phyloP scores from a whole-genome alignment of 1,140 invertebrate species.

The Drosophila kepulauana region DNA sequence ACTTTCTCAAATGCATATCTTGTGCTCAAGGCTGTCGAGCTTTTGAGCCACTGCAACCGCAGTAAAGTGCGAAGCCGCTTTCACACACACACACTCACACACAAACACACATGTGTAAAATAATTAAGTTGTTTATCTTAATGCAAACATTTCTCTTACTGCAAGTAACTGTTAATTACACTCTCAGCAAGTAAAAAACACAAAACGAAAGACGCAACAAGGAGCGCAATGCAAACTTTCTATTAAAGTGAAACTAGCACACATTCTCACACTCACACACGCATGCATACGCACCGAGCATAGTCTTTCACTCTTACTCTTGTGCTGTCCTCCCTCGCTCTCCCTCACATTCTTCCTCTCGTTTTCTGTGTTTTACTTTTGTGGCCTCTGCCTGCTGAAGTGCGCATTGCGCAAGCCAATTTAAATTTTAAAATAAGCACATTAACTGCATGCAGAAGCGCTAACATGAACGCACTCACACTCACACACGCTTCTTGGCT shows the following conservation, averaged over 20 bases:
- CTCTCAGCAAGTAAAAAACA: slow-evolving; percentile 57
- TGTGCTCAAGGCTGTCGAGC: slow-evolving; percentile 15
- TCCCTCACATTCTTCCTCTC: background rate
- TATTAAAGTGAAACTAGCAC: slow-evolving; percentile 65
- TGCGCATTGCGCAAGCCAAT: slow-evolving; percentile 81
- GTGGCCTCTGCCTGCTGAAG: slow-evolving; percentile 47
- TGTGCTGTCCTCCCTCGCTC: background rate
- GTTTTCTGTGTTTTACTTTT: slow-evolving; percentile 18
- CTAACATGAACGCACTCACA: slow-evolving; percentile 49
- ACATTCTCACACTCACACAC: slow-evolving; percentile 23
- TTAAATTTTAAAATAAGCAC: slow-evolving; percentile 83
- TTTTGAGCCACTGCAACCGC: slow-evolving; percentile 30
- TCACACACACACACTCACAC: slow-evolving; percentile 4
- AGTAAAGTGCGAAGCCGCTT: slow-evolving; percentile 56
- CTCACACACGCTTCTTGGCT: background rate
- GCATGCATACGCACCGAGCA: slow-evolving; percentile 2
- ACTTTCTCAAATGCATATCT: slow-evolving; percentile 41
- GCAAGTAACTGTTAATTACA: slow-evolving; percentile 81
- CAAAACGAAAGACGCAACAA: slow-evolving; percentile 15
- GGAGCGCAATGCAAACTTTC: slow-evolving; percentile 70
- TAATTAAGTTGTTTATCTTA: slow-evolving; percentile 83
- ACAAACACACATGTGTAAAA: slow-evolving; percentile 44
- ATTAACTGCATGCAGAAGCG: slow-evolving; percentile 75
- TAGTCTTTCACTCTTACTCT: slow-evolving; percentile 6
- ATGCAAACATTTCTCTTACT: slow-evolving; percentile 67